Conservation (phyloP, 2,113 vertebrate genomes). For the Panthera tigris region DNA sequence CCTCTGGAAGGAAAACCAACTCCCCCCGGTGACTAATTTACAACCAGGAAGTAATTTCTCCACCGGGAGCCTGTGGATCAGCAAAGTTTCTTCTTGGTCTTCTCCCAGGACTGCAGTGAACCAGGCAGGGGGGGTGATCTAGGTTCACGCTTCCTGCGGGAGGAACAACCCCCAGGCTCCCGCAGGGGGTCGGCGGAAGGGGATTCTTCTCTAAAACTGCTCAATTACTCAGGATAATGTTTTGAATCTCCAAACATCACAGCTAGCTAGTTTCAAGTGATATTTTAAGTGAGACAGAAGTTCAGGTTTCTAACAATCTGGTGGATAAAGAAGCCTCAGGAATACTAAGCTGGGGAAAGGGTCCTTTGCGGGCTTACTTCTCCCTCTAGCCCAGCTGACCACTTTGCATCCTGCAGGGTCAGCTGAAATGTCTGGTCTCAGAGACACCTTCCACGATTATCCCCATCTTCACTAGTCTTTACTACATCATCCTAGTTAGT, state of each 20-base stretch:
- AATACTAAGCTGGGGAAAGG: not conserved
- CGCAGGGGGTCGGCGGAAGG: not conserved
- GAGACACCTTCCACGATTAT: not conserved
- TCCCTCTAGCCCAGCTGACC: not conserved
- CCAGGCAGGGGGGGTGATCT: not conserved
- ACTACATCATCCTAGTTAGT: not conserved
- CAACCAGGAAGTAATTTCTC: slow-evolving; percentile 59
- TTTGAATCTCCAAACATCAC: not conserved
- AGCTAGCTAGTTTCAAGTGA: not conserved
- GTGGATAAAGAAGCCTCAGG: not conserved
- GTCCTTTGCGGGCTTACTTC: not conserved
- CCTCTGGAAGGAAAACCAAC: slow-evolving; percentile 56
- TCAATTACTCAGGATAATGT: not conserved
- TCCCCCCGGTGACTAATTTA: slow-evolving; percentile 61
- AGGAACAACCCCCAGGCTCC: not conserved
- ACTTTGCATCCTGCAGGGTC: not conserved
- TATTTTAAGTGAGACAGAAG: not conserved
- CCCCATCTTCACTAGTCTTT: not conserved
- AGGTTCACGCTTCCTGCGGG: not conserved
- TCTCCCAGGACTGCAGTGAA: not conserved
- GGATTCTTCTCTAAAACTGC: not conserved
- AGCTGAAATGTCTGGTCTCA: not conserved
- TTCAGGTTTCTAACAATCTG: not conserved
- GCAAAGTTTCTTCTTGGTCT: not conserved
- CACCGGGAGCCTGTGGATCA: not conserved